Conservation (phyloP, 2,113 vertebrate species). For the Tringa solitaria region DNA sequence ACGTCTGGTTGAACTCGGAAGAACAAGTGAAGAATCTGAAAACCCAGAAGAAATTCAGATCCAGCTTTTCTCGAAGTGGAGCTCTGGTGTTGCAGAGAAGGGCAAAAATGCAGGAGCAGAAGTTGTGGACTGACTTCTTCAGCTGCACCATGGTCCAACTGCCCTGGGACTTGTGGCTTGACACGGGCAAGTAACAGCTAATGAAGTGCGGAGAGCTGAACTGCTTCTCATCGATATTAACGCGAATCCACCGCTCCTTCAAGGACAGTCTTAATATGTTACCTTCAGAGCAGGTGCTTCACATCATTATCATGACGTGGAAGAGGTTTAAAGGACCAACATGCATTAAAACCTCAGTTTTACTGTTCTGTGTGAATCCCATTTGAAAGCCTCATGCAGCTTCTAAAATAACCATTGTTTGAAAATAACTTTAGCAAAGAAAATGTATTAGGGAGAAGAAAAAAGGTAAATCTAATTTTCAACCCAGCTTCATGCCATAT, state of each 20-base stretch:
- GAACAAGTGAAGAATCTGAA: not conserved
- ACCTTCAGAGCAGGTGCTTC: not conserved
- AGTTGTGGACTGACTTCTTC: not conserved
- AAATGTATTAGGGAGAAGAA: not conserved
- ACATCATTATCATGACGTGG: not conserved
- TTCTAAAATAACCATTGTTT: not conserved
- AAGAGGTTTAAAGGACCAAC: not conserved
- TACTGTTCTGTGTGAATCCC: not conserved
- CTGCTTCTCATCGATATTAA: not conserved
- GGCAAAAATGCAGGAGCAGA: not conserved
- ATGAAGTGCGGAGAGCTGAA: not conserved
- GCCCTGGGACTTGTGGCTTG: fast-evolving
- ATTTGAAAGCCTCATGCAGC: not conserved
- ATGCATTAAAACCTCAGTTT: not conserved
- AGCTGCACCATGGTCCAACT: not conserved
- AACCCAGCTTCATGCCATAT: not conserved
- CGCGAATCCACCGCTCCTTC: not conserved
- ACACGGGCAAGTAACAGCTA: not conserved
- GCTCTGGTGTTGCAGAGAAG: not conserved
- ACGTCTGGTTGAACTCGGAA: fast-evolving
- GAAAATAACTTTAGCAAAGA: not conserved
- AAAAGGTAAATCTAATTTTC: not conserved
- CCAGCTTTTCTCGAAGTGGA: not conserved
- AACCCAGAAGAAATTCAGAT: not conserved
- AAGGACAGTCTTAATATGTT: not conserved